phyloP scores from a whole-genome alignment of 2,888 invertebrate genomes.

The Diploptera punctata region DNA sequence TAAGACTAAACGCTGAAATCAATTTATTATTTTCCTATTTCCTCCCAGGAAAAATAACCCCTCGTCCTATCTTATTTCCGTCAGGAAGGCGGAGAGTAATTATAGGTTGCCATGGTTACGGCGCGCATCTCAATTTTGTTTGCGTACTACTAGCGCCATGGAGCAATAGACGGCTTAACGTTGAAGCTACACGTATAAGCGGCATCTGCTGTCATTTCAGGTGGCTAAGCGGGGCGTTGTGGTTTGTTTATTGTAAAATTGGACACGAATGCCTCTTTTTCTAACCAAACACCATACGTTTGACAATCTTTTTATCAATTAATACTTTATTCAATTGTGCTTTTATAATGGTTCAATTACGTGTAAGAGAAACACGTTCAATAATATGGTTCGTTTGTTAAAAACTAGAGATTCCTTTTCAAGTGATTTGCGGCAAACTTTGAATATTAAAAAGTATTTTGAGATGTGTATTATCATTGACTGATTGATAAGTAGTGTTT shows the following conservation, averaged over 20 bases:
- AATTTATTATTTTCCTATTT: too few species aligned
- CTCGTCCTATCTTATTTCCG: neutral
- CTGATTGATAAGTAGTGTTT: neutral
- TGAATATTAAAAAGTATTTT: neutral
- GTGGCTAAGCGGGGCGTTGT: slow-evolving; percentile 16
- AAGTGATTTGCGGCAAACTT: slow-evolving; percentile 13
- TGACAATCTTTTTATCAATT: slow-evolving; percentile 1
- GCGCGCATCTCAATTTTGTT: slow-evolving; percentile 14
- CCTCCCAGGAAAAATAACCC: too few species aligned
- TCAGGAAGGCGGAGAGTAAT: neutral
- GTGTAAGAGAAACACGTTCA: neutral
- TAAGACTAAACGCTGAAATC: too few species aligned
- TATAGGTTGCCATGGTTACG: slow-evolving; percentile 1
- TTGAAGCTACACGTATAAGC: neutral
- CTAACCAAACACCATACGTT: neutral
- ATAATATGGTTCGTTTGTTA: neutral
- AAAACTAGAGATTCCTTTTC: neutral
- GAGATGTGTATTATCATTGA: neutral
- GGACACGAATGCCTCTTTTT: neutral
- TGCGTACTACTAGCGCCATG: slow-evolving; percentile 17
- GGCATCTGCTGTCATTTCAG: slow-evolving; percentile 14
- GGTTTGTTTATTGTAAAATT: slow-evolving; percentile 7
- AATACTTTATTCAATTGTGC: neutral
- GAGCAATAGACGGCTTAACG: neutral
- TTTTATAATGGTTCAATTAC: neutral